Evolutionary conservation across 53 echinoderm and acorn worm genomes (phyloP).

Genomic region (Actinopyga echinites): DNA sequence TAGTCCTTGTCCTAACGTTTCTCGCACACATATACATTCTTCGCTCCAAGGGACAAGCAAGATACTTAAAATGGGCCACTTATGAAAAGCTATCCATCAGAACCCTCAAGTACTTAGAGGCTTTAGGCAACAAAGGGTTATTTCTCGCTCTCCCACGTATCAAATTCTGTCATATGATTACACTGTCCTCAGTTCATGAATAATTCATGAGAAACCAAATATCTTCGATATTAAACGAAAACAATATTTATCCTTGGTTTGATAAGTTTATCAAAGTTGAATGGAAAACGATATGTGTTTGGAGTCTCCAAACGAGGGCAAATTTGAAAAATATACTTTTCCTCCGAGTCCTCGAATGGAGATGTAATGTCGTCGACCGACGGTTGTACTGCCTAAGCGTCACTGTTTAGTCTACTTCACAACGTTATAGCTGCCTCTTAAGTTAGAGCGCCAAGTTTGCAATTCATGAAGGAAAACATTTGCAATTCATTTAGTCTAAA

Average conservation of each 20-base stretch:
- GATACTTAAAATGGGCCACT: constrained; percentile 22
- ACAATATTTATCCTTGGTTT: constrained; percentile 33
- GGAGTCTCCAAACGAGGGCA: constrained; percentile 34
- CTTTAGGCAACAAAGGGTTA: constrained; percentile 2
- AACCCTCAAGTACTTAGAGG: constrained; percentile 19
- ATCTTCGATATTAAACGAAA: constrained; percentile 7
- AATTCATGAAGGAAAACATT: no score
- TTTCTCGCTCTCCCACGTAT: not conserved
- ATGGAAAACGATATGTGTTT: not conserved
- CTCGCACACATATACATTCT: constrained; percentile 10
- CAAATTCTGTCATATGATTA: constrained; percentile 13
- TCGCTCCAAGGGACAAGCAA: constrained; percentile 24
- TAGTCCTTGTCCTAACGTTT: no score
- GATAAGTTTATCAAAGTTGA: constrained; percentile 15
- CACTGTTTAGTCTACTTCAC: no score
- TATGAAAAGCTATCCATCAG: constrained; percentile 20
- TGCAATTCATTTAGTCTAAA: no score
- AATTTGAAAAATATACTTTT: constrained; percentile 16
- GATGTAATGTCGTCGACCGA: constrained; percentile 15
- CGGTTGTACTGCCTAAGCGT: no score
- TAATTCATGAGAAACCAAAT: constrained; percentile 32
- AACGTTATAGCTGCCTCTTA: no score
- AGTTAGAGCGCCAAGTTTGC: no score
- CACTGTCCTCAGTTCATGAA: constrained; percentile 25
- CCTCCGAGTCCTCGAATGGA: not conserved